phyloP scores from a whole-genome alignment of 1,140 invertebrate species.

The Gyrodactylus bullatarudis region DNA sequence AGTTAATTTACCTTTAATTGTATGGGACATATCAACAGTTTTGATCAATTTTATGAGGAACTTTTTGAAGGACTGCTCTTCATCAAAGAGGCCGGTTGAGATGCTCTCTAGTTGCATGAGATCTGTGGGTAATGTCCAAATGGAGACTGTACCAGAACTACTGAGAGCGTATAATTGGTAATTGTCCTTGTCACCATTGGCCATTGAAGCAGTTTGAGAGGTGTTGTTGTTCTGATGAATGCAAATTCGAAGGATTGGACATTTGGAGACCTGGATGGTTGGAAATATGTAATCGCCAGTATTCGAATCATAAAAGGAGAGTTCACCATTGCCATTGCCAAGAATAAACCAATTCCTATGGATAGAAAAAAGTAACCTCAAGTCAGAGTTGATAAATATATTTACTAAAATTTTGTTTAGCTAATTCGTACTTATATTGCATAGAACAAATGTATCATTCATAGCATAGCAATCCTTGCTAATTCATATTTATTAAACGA shows the following conservation, averaged over 20 bases:
- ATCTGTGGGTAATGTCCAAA: background rate
- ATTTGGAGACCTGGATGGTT: background rate
- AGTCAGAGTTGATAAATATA: background rate
- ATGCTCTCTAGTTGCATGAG: background rate
- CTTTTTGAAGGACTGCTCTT: background rate
- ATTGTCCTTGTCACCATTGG: background rate
- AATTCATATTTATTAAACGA: no score
- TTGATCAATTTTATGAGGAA: background rate
- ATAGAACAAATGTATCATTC: no score
- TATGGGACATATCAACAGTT: background rate
- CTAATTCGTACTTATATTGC: no score
- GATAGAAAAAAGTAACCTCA: background rate
- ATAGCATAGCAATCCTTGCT: no score
- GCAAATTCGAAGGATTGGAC: background rate
- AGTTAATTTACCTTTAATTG: background rate
- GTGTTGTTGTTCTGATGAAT: no score
- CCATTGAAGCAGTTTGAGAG: background rate
- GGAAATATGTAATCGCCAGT: background rate
- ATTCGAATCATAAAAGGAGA: background rate
- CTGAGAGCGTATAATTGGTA: background rate
- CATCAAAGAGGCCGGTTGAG: background rate
- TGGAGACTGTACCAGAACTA: background rate
- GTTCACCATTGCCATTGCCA: background rate
- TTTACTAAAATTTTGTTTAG: background rate
- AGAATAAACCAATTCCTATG: background rate